Evolutionary conservation across 1,140 invertebrate genomes (phyloP), one percentile per base, ranked within the genome.

Genomic region (Heliconius hermathena): DNA sequence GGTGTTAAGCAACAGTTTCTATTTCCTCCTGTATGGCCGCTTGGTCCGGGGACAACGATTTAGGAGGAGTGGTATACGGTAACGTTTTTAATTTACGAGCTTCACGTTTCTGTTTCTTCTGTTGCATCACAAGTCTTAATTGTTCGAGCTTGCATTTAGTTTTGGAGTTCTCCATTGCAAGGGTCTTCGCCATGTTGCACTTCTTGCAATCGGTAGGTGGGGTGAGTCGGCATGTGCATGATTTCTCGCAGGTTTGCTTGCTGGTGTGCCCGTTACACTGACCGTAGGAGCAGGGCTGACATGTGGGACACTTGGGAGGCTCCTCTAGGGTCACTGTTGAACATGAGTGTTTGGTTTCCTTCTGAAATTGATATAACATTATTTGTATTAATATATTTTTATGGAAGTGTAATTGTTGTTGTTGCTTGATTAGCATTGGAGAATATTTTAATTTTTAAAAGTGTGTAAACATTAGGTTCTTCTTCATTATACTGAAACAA

Each of bases 91-190:
- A 95, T 84, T 98, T 97, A 78, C 98, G 95, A 8, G 97, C 97
- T 89, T 97, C 96, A 49, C 98, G 96, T 76, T 97, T 96, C 79
- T 97, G 97, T 75, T 98, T 96, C 84, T 97, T 96, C 89, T 98
- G 97, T 84, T 98, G 97, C 97, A 99, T 97, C 46, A 98, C 97
- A 33, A 98, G 95, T 79, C 97, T 96, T 20, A 99, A 94, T 76
- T 97, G 97, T 87, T 98, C 97, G 93, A 98, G 96, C 91, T 99
- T 99, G 66, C 97, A 97, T 83, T 97, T 97, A 8, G 97, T 97
- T 81, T 97, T 97, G 80, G 96, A 96, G 86, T 98, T 97, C 87
- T 97, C 97, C 88, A 95, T 87, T 92, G 96, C 95, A 88, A 95
- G 85, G 84, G 88, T 95, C 95, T 90, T 95, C 36, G 92, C 94